Evolutionary conservation across 2,797 vertebrate genomes (phyloP), one percentile per base, ranked within the genome.

Genomic region (Brachyrhaphis roseni): DNA sequence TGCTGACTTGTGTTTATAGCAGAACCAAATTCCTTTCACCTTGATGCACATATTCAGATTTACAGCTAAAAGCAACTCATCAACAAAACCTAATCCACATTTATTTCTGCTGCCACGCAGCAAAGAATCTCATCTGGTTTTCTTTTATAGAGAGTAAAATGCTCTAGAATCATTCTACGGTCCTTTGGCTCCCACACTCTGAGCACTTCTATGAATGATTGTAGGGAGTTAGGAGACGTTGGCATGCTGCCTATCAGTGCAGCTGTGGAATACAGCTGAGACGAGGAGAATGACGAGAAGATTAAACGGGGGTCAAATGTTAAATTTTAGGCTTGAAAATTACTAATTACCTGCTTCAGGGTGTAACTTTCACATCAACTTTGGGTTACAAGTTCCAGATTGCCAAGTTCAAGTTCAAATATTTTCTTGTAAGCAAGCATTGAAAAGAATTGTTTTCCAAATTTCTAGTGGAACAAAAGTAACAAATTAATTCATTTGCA

Each of bases 191-290:
- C 88, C 78, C 85, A 85, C 90, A 86, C 84, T 84, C 75, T 15
- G 41, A 88, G 88, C 81, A 86, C 83, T 84, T 89, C 88, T 86
- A 89, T 94, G 90, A 92, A 87, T 89, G 89, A 92, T 92, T 84
- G 90, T 88, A 59, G 85, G 86, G 88, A 90, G 91, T 91, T 86
- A 28, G 84, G 82, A 91, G 84, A 84, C 78, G 88, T 78, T 94
- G 93, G 93, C 92, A 79, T 12, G 75, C 59, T 87, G 92, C 93
- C 94, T 94, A 94, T 94, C 93, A 90, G 87, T 86, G 90, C 92
- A 94, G 92, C 93, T 93, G 93, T 81, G 45, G 83, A 89, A 88
- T 88, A 92, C 75, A 11, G 87, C 84, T 85, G 89, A 91, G 90
- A 88, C 78, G 86, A 53, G 91, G 82, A 80, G 90, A 89, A 59